These are phyloP conservation scores for Macaria notata DNA, from an alignment of 2,888 invertebrate genomes.

Conservation along the genomic window DNA sequence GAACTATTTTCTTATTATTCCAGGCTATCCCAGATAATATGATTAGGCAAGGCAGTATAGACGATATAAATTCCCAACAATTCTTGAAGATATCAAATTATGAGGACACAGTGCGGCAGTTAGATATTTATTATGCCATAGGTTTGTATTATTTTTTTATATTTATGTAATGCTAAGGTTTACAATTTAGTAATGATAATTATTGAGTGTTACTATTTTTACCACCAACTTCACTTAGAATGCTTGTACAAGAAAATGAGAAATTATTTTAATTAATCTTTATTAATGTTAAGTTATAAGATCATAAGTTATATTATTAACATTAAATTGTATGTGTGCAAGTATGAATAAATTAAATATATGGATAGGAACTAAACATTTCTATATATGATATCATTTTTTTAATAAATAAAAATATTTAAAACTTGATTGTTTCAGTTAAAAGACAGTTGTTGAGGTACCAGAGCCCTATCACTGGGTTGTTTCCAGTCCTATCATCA, in stretches of 20 bases:
- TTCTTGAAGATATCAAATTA: slow-evolving; percentile 92
- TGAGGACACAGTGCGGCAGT: slow-evolving; percentile 93
- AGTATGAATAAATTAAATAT: no score
- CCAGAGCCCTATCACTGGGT: slow-evolving; percentile 96
- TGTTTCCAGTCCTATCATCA: slow-evolving; percentile 93
- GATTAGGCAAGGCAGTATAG: slow-evolving; percentile 85
- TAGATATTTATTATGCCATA: slow-evolving; percentile 96
- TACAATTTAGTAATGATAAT: no score
- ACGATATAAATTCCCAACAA: slow-evolving; percentile 90
- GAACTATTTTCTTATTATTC: slow-evolving; percentile 18
- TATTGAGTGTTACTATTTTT: no score
- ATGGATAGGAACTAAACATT: no score
- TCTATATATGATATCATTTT: no score
- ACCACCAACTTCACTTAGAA: background rate
- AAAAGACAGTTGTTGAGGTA: slow-evolving; percentile 94
- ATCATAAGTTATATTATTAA: no score
- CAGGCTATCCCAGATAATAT: slow-evolving; percentile 64
- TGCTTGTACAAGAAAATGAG: no score
- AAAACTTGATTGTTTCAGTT: slow-evolving; percentile 78
- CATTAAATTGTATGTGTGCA: no score
- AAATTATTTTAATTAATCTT: no score
- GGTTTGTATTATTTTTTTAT: slow-evolving; percentile 83
- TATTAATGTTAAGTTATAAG: no score
- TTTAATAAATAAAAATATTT: no score
- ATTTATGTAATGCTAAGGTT: no score